Percentiles rank a stretch among this genome's conserved stretches.
phyloP scores from a whole-genome alignment of 2,113 vertebrate species.

The Empidonax traillii region DNA sequence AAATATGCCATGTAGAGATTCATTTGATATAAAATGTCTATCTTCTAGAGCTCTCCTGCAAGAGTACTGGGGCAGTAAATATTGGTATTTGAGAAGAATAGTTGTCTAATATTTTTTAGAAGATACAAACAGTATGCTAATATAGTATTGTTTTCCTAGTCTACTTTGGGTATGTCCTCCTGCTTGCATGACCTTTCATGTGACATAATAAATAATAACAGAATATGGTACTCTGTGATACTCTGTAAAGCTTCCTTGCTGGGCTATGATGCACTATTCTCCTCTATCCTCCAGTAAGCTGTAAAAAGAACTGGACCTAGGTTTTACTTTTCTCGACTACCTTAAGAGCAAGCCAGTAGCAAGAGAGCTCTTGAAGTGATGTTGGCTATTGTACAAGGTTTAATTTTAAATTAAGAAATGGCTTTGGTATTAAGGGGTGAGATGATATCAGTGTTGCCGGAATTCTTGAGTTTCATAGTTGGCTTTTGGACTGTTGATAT shows the following conservation, averaged over 20 bases:
- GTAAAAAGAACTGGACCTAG: background rate
- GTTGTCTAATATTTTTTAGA: background rate
- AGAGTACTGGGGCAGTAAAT: background rate
- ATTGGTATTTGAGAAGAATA: background rate
- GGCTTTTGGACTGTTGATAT: background rate
- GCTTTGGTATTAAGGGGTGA: background rate
- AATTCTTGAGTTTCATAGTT: background rate
- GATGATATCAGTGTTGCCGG: background rate
- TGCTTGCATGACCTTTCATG: background rate
- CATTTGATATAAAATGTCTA: background rate
- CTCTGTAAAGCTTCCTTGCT: background rate
- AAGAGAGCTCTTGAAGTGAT: background rate
- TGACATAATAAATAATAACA: background rate
- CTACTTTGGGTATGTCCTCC: background rate
- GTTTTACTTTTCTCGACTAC: background rate
- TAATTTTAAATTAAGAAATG: background rate
- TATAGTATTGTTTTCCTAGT: background rate
- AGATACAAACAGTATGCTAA: background rate
- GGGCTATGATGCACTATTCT: background rate
- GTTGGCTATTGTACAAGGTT: background rate
- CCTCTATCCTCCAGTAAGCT: background rate
- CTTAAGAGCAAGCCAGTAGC: background rate
- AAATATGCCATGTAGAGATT: background rate
- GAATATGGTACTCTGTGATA: background rate
- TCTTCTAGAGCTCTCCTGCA: background rate